phyloP scores from a whole-genome alignment of 2,888 invertebrate species.

The Plebejus anna region DNA sequence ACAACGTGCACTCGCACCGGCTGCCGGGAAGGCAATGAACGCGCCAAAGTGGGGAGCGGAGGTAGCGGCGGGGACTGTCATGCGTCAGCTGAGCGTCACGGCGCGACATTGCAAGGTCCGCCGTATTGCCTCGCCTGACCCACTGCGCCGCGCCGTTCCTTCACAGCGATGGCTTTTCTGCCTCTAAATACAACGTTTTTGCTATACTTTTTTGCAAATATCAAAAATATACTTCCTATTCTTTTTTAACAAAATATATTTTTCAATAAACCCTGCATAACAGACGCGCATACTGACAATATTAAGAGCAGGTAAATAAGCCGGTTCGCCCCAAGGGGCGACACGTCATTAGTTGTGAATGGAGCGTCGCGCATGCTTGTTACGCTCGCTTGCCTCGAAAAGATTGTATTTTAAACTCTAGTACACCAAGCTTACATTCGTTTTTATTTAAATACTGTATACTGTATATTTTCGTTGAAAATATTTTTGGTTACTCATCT shows the following conservation, averaged over 20 bases:
- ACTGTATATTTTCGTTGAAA: constrained; percentile 25
- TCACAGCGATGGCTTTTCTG: constrained; percentile 35
- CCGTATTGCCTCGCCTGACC: constrained; percentile 69
- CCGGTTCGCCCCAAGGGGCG: constrained; percentile 41
- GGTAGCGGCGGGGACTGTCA: constrained; percentile 68
- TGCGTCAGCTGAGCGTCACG: constrained; percentile 79
- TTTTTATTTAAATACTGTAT: constrained; percentile 23
- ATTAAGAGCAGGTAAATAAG: constrained; percentile 40
- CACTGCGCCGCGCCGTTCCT: constrained; percentile 61
- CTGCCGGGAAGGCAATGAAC: constrained; percentile 85
- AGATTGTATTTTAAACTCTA: constrained; percentile 45
- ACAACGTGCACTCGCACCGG: constrained; percentile 68
- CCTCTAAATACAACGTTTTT: constrained; percentile 31
- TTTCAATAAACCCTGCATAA: background rate
- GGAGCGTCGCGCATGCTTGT: constrained; percentile 54
- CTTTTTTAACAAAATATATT: background rate
- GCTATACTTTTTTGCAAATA: background rate
- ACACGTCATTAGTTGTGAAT: constrained; percentile 52
- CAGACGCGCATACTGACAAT: constrained; percentile 21
- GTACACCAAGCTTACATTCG: constrained; percentile 37
- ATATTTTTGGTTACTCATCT: constrained; percentile 17
- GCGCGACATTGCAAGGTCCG: constrained; percentile 82
- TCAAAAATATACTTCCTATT: background rate
- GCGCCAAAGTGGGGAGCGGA: constrained; percentile 65
- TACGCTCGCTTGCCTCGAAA: constrained; percentile 43